A percentile compares a stretch with the other conserved stretches of the same genome.
phyloP scores from a whole-genome alignment of 2,797 vertebrate species.

The Phalloptychus januarius region DNA sequence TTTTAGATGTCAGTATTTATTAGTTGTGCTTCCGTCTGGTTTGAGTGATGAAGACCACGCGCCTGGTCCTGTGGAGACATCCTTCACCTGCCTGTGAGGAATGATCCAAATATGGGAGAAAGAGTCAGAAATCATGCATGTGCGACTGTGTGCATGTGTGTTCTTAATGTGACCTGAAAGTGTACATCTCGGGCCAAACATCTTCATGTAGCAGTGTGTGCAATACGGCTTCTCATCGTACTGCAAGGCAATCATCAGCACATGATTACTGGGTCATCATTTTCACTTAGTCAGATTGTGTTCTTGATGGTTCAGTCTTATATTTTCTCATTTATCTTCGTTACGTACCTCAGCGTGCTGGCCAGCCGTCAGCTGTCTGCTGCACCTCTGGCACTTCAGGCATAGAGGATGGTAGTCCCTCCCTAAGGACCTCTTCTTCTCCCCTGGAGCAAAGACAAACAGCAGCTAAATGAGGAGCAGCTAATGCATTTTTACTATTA shows the following conservation, averaged over 20 bases:
- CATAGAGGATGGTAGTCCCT: constrained; percentile 87
- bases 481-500: neutral
- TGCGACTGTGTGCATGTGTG: constrained; percentile 1
- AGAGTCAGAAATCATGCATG: constrained; percentile 12
- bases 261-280: constrained; percentile 11
- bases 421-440: constrained; percentile 84
- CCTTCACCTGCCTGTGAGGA: constrained; percentile 67
- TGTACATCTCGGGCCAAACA: constrained; percentile 84
- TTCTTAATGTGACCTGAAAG: constrained; percentile 10
- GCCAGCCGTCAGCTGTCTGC: constrained; percentile 82
- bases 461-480: constrained; percentile 8
- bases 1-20: constrained; percentile 17
- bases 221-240: constrained; percentile 86
- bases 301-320: neutral
- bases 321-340: constrained; percentile 6
- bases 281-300: constrained; percentile 1
- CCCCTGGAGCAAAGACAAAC: constrained; percentile 68
- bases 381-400: constrained; percentile 85
- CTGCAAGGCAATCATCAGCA: constrained; percentile 70
- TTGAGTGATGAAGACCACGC: constrained; percentile 23
- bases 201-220: constrained; percentile 82
- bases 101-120: constrained; percentile 17
- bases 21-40: constrained; percentile 16
- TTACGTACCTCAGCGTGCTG: constrained; percentile 81
- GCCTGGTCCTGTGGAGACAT: constrained; percentile 19